These are phyloP conservation scores for Dimorphilus gyrociliatus DNA, from an alignment of 2,888 invertebrate genomes.

Conservation along the genomic window DNA sequence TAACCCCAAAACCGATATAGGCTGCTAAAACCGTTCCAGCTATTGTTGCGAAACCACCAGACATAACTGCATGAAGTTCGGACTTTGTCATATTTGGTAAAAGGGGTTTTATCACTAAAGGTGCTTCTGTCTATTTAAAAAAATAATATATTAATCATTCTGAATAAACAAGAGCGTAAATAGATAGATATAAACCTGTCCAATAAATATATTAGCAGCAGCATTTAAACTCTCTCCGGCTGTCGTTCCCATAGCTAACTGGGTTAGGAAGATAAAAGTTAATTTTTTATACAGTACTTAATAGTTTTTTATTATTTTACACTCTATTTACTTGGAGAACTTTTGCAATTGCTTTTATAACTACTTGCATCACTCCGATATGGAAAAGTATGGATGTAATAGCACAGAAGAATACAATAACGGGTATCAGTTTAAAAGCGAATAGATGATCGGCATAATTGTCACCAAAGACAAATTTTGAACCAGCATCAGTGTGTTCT, in stretches of 20 bases:
- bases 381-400: slow-evolving; percentile 72
- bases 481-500: slow-evolving; percentile 58
- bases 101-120: slow-evolving; percentile 71
- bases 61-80: slow-evolving; percentile 81
- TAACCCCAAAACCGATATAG: slow-evolving; percentile 72
- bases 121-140: slow-evolving; percentile 82
- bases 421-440: slow-evolving; percentile 77
- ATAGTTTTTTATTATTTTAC: too few species aligned
- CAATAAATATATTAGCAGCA: slow-evolving; percentile 84
- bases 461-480: slow-evolving; percentile 64
- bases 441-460: slow-evolving; percentile 45
- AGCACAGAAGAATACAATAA: slow-evolving; percentile 83
- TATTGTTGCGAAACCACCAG: slow-evolving; percentile 84
- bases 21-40: slow-evolving; percentile 74
- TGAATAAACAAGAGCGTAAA: too few species aligned
- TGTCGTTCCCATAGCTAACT: slow-evolving; percentile 57
- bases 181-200: slow-evolving; percentile 44
- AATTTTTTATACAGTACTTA: too few species aligned
- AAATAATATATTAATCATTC: not conserved
- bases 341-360: slow-evolving; percentile 58
- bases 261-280: too few species aligned
- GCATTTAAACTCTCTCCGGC: slow-evolving; percentile 77
- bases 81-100: slow-evolving; percentile 66
- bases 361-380: slow-evolving; percentile 64
- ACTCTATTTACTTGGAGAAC: too few species aligned